Base-by-base conservation (phyloP, 2,797 vertebrate genomes). In the Chloroceryle amazona region DNA sequence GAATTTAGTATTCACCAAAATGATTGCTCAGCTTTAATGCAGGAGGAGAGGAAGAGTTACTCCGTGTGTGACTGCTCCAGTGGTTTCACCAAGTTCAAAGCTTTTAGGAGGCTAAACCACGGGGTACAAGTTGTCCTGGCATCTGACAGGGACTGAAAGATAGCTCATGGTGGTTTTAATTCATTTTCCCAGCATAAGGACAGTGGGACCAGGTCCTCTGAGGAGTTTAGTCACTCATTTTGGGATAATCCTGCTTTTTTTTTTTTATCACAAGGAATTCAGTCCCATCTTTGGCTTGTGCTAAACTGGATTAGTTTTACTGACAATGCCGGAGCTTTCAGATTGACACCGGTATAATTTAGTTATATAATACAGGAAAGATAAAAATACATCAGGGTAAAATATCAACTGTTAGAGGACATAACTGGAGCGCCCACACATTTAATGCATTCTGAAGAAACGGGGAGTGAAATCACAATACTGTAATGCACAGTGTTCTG, bases 311-410 rank as follows among this genome's bases (percentile, higher is more conserved):
- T 95, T 47, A 15, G 37, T 39, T 72, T 54, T n/a, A 16, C n/a
- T 57, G 93, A 5, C 68, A 47, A 54, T 0, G 65, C 81, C 13
- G 63, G 46, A 81, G 89, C 82, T 82, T 29, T 60, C 62, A 23
- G 75, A 85, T 13, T 89, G 89, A 86, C 68, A 90, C 35, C 72
- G n/a, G 41, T 42, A 11, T 42, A 42, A 39, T 63, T 67, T 1
- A 8, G 15, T 94, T 90, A 83, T 1, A 6, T 88, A 88, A 85
- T 1, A 2, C n/a, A 61, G 89, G 63, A 11, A 44, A 80, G 93
- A 90, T 70, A 86, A 94, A 96, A 95, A 95, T 65, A 68, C 63
- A 86, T n/a, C 81, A 11, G 75, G 57, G 76, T 41, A 5, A 74
- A 81, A 87, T 25, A 80, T 57, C 91, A 90, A 9, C 68, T 18